Conservation (phyloP, 2,888 invertebrate genomes). For the Neoascia interrupta region DNA sequence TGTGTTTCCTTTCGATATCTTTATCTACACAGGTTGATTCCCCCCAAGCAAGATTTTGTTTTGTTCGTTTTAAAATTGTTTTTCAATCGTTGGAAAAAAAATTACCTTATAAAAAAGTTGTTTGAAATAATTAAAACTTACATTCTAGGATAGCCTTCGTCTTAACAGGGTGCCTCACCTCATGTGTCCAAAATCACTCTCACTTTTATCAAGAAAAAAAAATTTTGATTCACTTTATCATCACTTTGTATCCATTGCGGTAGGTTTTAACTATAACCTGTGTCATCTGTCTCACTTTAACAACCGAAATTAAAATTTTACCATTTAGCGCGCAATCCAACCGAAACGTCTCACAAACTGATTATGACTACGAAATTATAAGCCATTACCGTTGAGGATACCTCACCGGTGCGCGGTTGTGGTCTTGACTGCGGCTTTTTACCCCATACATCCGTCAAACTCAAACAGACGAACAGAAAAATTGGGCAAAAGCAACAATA, state of each 20-base stretch:
- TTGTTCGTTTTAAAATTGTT: constrained; percentile 1
- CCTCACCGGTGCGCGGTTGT: not conserved
- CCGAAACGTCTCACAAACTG: constrained; percentile 39
- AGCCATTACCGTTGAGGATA: constrained; percentile 12
- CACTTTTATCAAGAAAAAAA: constrained; percentile 41
- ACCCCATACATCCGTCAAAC: constrained; percentile 44
- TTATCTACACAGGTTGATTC: constrained; percentile 21
- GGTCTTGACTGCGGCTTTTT: constrained; percentile 6
- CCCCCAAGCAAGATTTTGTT: not conserved
- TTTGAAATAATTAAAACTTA: constrained; percentile 38
- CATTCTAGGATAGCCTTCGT: too few relatives aligned
- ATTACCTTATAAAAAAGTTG: too few relatives aligned
- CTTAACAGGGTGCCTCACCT: too few relatives aligned
- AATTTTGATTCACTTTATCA: too few relatives aligned
- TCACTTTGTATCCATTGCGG: too few relatives aligned
- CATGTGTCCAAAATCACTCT: too few relatives aligned
- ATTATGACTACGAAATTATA: constrained; percentile 29
- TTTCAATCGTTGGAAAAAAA: not conserved
- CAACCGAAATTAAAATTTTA: not conserved
- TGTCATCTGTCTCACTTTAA: constrained; percentile 43
- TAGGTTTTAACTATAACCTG: too few relatives aligned
- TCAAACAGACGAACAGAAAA: constrained; percentile 9
- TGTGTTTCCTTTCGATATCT: not conserved
- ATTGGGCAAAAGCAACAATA: constrained; percentile 3
- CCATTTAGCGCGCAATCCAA: constrained; percentile 52